Percentiles rank a stretch among this genome's conserved stretches.
These are phyloP conservation scores for Tragelaphus scriptus DNA, from an alignment of 2,113 vertebrate genomes.

Conservation along the genomic window DNA sequence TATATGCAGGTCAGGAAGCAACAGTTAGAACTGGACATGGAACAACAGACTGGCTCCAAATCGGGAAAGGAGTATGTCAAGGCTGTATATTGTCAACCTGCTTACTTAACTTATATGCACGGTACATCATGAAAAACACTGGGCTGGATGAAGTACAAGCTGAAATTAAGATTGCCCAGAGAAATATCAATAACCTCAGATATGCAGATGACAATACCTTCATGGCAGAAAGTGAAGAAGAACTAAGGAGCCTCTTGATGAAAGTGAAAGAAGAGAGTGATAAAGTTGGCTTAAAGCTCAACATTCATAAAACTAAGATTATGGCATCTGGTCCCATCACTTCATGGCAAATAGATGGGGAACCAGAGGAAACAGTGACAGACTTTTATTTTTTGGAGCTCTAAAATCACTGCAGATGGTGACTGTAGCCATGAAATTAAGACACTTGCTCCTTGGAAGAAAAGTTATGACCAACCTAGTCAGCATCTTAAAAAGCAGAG, in stretches of 20 bases:
- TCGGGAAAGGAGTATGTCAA: not conserved
- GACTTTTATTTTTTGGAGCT: not conserved
- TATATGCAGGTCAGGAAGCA: not conserved
- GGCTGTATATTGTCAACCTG: not conserved
- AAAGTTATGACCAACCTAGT: not conserved
- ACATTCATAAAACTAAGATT: not conserved
- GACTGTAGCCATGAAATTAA: not conserved
- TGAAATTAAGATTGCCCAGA: not conserved
- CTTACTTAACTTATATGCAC: not conserved
- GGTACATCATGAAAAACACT: not conserved
- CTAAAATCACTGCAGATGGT: not conserved
- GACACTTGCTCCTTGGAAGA: not conserved
- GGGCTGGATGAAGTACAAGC: not conserved
- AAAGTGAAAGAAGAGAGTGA: not conserved
- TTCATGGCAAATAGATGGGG: not conserved
- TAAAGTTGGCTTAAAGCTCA: not conserved
- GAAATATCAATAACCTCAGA: not conserved
- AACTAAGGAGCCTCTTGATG: not conserved
- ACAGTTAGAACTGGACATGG: not conserved
- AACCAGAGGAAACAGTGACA: not conserved
- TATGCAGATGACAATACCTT: not conserved
- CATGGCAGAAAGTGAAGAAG: not conserved
- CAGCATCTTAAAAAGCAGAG: not conserved
- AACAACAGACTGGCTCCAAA: not conserved
- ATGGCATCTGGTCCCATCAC: not conserved